phyloP scores from a whole-genome alignment of 1,140 invertebrate species.

The Teleogryllus occipitalis region DNA sequence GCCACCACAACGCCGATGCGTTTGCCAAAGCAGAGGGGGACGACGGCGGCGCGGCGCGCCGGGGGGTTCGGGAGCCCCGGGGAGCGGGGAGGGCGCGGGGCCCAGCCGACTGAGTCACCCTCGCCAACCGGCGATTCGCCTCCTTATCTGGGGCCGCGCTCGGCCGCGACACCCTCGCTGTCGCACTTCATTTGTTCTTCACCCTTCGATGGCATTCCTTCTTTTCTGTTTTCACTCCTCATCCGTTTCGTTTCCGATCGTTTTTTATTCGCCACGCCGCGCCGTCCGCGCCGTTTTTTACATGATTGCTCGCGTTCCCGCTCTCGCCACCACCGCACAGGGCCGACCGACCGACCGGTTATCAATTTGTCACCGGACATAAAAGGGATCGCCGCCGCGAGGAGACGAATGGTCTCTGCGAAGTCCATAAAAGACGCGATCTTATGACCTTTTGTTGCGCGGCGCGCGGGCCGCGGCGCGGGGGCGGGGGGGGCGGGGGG shows the following conservation, averaged over 20 bases:
- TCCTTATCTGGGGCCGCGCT: background rate
- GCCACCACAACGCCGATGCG: too few relatives aligned
- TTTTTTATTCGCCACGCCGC: background rate
- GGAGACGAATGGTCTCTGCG: slow-evolving; percentile 10
- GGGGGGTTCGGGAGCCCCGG: too few relatives aligned
- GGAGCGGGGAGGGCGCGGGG: too few relatives aligned
- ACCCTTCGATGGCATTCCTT: background rate
- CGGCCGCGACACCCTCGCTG: background rate
- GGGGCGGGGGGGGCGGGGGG: too few relatives aligned
- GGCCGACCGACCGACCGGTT: background rate
- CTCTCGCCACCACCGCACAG: too few relatives aligned
- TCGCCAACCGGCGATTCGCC: too few relatives aligned
- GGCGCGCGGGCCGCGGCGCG: too few relatives aligned
- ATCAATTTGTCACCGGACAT: slow-evolving; percentile 14
- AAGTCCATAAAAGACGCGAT: slow-evolving; percentile 15
- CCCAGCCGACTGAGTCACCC: too few relatives aligned
- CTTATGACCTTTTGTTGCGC: slow-evolving; percentile 7
- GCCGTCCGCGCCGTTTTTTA: background rate
- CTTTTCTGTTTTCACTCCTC: background rate
- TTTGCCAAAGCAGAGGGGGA: too few relatives aligned
- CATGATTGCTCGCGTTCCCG: background rate
- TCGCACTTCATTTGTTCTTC: slow-evolving; percentile 4
- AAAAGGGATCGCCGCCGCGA: background rate
- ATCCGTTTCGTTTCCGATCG: background rate
- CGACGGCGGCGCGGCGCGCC: too few relatives aligned